Conservation (phyloP, 2,113 vertebrate genomes). For the Spizaetus ornatus region DNA sequence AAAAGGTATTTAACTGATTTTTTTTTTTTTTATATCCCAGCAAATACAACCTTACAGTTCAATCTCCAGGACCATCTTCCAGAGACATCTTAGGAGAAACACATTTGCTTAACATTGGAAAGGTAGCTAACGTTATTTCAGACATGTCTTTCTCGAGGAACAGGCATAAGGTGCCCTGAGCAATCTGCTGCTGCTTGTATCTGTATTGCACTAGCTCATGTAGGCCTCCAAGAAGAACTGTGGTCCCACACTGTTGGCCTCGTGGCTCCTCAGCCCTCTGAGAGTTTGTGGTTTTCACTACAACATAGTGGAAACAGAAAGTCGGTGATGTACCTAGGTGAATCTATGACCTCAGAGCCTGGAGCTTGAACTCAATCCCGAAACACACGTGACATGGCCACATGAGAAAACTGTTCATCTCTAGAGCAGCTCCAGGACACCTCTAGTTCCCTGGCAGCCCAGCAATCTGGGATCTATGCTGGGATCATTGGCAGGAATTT, state of each 20-base stretch:
- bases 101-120: background rate
- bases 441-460: background rate
- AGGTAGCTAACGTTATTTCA: background rate
- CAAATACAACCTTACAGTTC: background rate
- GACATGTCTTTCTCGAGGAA: background rate
- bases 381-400: rapidly evolving
- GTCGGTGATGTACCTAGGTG: background rate
- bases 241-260: background rate
- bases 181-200: background rate
- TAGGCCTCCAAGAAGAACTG: background rate
- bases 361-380: background rate
- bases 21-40: background rate
- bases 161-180: background rate
- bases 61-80: background rate
- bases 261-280: rapidly evolving
- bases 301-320: background rate
- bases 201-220: rapidly evolving
- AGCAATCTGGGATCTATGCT: background rate
- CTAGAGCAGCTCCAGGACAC: background rate
- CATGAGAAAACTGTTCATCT: background rate
- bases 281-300: background rate
- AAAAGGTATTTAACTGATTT: background rate
- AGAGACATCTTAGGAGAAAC: background rate
- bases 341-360: background rate
- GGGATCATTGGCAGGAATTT: background rate